Evolutionary conservation across 2,888 invertebrate genomes (phyloP).

Genomic region (Lithophane socia): DNA sequence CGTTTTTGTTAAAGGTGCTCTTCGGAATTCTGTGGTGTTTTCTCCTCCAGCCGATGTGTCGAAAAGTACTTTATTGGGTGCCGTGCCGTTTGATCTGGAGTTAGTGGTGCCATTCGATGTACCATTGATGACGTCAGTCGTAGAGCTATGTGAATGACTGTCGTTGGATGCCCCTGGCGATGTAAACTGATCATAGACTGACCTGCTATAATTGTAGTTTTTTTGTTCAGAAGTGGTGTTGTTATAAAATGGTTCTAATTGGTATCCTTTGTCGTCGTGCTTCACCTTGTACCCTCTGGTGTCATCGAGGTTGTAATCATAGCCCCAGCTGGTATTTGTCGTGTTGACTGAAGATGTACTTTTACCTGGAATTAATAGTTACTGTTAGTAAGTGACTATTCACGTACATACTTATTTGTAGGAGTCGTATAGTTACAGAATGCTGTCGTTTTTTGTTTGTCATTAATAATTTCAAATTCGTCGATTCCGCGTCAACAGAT

Average conservation of each 20-base stretch:
- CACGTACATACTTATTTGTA: too few species aligned
- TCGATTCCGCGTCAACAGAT: too few species aligned
- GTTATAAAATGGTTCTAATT: background rate
- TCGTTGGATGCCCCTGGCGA: background rate
- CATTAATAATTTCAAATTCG: too few species aligned
- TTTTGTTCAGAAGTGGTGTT: background rate
- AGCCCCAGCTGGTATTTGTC: slow-evolving; percentile 6
- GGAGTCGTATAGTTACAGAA: too few species aligned
- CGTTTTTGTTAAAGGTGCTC: background rate
- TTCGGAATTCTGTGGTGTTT: background rate
- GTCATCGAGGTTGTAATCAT: background rate
- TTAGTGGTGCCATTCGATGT: too few species aligned
- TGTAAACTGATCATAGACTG: background rate
- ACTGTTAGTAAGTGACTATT: background rate
- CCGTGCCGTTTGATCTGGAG: too few species aligned
- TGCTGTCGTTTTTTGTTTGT: too few species aligned
- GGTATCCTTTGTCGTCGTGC: background rate
- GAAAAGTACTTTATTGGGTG: background rate
- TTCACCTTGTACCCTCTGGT: background rate
- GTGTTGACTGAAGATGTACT: background rate
- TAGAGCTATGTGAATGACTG: background rate
- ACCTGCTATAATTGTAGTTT: background rate
- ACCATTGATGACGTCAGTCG: background rate
- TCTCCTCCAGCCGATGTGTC: background rate
- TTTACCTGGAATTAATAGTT: background rate